Conservation (phyloP, 2,797 vertebrate genomes). For the Lindbergichthys nudifrons region DNA sequence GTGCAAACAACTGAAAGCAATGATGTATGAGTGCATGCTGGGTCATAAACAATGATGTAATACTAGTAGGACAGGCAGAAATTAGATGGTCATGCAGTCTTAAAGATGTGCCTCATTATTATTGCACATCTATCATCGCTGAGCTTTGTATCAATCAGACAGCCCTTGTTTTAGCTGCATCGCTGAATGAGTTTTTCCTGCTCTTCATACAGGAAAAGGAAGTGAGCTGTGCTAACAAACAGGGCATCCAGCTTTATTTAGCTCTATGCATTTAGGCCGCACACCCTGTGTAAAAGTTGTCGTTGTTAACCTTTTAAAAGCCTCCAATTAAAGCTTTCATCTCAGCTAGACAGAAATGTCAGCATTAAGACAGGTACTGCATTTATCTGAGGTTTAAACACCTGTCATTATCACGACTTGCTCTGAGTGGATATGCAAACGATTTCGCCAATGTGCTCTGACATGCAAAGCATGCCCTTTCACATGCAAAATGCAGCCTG, state of each 20-base stretch:
- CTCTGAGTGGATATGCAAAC: conserved; percentile 70
- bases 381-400: conserved; percentile 19
- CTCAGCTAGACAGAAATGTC: conserved; percentile 12
- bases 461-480: conserved; percentile 71
- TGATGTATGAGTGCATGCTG: not conserved
- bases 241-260: conserved; percentile 64
- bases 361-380: conserved; percentile 5
- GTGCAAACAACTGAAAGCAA: not conserved
- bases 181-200: conserved; percentile 76
- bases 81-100: conserved; percentile 51
- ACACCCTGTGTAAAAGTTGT: no score
- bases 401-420: conserved; percentile 37
- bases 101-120: conserved; percentile 58
- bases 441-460: conserved; percentile 10
- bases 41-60: not conserved
- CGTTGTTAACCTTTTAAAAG: conserved; percentile 23
- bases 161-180: conserved; percentile 67
- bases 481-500: conserved; percentile 59
- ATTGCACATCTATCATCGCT: conserved; percentile 61
- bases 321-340: conserved; percentile 35
- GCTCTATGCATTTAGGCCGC: conserved; percentile 26
- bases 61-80: not conserved
- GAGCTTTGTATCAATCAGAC: conserved; percentile 51
- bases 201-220: conserved; percentile 84
- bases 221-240: conserved; percentile 80